These are phyloP conservation scores for Tichodroma muraria DNA, from an alignment of 2,113 vertebrate species.

Conservation along the genomic window DNA sequence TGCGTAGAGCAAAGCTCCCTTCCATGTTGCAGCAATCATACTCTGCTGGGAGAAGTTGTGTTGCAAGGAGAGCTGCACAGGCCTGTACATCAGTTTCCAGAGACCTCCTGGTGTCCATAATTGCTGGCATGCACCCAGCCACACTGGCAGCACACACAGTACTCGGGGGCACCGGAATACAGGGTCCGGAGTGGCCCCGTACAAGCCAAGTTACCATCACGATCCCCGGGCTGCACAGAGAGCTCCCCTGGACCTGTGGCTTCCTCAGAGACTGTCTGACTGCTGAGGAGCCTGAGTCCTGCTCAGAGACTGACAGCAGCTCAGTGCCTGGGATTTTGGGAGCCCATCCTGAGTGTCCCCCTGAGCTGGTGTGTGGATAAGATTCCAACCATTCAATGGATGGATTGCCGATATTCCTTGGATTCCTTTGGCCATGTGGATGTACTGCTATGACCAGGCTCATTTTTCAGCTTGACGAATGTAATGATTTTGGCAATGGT, in stretches of 20 bases:
- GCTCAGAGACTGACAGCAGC: background rate
- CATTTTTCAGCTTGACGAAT: constrained; percentile 6
- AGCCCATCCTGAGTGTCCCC: background rate
- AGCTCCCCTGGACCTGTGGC: background rate
- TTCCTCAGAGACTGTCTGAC: fast-evolving
- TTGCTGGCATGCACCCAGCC: background rate
- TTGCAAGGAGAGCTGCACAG: background rate
- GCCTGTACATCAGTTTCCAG: background rate
- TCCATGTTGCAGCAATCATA: background rate
- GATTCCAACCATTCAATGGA: background rate
- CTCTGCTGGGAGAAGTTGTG: background rate
- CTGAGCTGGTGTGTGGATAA: background rate
- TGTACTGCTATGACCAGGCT: background rate
- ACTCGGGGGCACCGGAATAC: background rate
- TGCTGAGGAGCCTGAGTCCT: background rate
- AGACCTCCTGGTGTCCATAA: background rate
- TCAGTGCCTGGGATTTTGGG: background rate
- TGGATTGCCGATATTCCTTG: background rate
- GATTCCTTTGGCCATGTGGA: background rate
- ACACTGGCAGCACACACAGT: background rate
- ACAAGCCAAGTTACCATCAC: fast-evolving
- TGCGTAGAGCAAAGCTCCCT: background rate
- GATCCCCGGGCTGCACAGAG: fast-evolving
- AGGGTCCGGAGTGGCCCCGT: background rate
- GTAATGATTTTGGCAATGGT: constrained; percentile 2